These are phyloP conservation scores for Melinopterus prodromus DNA, from an alignment of 2,888 invertebrate genomes.

Conservation along the genomic window DNA sequence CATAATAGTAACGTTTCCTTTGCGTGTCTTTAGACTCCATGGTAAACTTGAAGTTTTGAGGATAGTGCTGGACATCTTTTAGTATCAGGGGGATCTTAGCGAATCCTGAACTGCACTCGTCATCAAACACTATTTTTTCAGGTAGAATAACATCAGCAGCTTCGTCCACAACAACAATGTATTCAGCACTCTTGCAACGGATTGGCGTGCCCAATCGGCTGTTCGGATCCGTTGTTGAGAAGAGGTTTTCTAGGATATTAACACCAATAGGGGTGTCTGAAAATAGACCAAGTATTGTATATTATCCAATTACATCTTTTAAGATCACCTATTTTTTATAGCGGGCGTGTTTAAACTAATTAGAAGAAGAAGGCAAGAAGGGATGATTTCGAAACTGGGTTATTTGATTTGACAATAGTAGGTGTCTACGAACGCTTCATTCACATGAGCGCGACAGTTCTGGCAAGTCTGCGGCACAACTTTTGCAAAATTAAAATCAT, in stretches of 20 bases:
- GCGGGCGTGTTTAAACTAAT: too few species aligned
- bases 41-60: slow-evolving; percentile 6
- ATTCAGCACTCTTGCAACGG: neutral
- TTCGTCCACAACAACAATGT: slow-evolving; percentile 1
- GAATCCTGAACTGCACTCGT: slow-evolving; percentile 5
- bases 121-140: slow-evolving; percentile 13
- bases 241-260: slow-evolving; percentile 22
- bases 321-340: too few species aligned
- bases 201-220: neutral
- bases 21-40: slow-evolving; percentile 13
- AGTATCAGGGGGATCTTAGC: neutral
- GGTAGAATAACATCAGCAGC: neutral
- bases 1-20: slow-evolving; percentile 15
- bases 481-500: too few species aligned
- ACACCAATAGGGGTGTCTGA: slow-evolving; percentile 9
- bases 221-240: neutral
- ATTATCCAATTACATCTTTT: neutral
- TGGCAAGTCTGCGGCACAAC: too few species aligned
- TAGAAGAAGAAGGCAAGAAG: too few species aligned
- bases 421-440: too few species aligned
- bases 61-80: slow-evolving; percentile 4
- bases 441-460: too few species aligned
- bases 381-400: too few species aligned
- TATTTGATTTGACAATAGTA: too few species aligned
- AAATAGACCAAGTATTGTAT: neutral